Base-by-base conservation (phyloP, 2,113 vertebrate species). In the Chionis minor region DNA sequence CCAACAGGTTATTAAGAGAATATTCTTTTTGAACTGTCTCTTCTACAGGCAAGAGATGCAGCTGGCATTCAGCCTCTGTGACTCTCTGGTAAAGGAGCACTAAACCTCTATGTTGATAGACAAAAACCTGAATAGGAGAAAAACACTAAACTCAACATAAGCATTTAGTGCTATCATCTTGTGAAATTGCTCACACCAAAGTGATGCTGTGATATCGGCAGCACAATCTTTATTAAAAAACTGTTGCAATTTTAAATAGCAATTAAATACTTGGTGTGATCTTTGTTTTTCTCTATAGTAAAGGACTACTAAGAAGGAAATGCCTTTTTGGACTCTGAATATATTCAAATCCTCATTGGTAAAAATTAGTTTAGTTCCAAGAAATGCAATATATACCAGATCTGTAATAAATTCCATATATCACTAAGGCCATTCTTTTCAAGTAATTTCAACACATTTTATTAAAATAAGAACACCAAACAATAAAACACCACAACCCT, bases 1-100 rank as follows among this genome's bases (percentile, higher is more conserved):
- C 77, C 88, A 85, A 90, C 79, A 75, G 69, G 62, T 82, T 92
- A 91, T 83, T 89, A 92, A 81, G 80, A 81, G 67, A 92, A 90
- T 92, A 93, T 81, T 96, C 80, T 84, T 96, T 90, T 71, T 74
- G 75, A 91, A 86, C 63, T 78, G 22, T 27, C 35, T 94, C 72
- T 82, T 73, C 58, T 47, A 70, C 45, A 71, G 90, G 63, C 67
- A 90, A 51, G 40, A 84, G 59, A 42, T 55, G n/a, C 86, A 92
- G 90, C 65, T 63, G 69, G 61, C 80, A 91, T 59, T 56, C 44
- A 88, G 52, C 26, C 78, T 54, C 52, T 67, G 32, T 22, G 52
- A 73, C 81, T 73, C 24, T 52, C 3, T 9, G 40, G 45, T 32
- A 72, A 75, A 90, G 54, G 17, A 80, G 26, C 33, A 40, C 71